Percentiles rank a stretch among this genome's conserved stretches.
Evolutionary conservation across 1,140 invertebrate genomes (phyloP).

Genomic region (Agraylea sexmaculata): DNA sequence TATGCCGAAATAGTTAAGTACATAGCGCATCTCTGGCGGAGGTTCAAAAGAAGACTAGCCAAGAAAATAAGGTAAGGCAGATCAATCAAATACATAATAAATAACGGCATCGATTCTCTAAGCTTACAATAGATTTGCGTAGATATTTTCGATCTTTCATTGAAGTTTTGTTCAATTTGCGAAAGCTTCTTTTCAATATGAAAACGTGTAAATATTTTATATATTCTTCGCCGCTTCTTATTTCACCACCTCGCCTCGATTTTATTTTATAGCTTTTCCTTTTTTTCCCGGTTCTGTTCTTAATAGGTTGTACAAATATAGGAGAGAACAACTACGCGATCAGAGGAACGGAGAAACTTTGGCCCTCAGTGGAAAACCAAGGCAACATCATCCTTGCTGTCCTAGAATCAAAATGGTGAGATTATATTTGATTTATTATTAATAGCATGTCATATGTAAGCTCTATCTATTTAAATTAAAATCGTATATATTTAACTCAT

Average conservation of each 20-base stretch:
- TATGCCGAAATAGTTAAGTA: slow-evolving; percentile 96
- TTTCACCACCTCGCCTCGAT: slow-evolving; percentile 11
- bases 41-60: slow-evolving; percentile 69
- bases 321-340: slow-evolving; percentile 50
- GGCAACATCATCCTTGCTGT: slow-evolving; percentile 46
- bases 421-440: too few species aligned
- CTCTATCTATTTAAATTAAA: too few species aligned
- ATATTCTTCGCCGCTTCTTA: too few species aligned
- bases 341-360: slow-evolving; percentile 45
- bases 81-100: not conserved
- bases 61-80: slow-evolving; percentile 58
- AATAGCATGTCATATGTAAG: too few species aligned
- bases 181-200: too few species aligned
- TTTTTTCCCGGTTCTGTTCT: too few species aligned
- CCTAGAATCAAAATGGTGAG: slow-evolving; percentile 28
- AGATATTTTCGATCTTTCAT: not conserved
- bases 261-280: too few species aligned
- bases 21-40: slow-evolving; percentile 79
- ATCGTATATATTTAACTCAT: too few species aligned
- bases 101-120: not conserved
- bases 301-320: slow-evolving; percentile 40
- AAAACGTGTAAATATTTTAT: too few species aligned
- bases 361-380: slow-evolving; percentile 39
- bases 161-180: too few species aligned
- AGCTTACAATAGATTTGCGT: not conserved